Evolutionary conservation across 1,140 invertebrate genomes (phyloP).

Genomic region (Ruditapes philippinarum): DNA sequence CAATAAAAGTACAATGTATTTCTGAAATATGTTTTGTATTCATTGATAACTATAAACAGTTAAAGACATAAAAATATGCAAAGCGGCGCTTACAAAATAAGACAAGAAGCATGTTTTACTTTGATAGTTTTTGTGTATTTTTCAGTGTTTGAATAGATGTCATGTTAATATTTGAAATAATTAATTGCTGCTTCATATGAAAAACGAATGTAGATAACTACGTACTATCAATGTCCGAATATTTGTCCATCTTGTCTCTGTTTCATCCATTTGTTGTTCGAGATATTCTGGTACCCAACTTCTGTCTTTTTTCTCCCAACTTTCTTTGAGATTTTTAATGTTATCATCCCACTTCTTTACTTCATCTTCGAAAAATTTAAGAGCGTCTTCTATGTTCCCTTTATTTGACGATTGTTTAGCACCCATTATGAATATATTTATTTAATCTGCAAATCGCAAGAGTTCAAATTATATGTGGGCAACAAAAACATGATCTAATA

Average conservation of each 20-base stretch:
- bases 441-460: background rate
- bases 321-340: background rate
- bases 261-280: background rate
- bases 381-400: background rate
- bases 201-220: background rate
- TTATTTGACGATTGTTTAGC: background rate
- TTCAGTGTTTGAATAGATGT: background rate
- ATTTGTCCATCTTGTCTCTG: background rate
- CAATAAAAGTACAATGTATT: no score
- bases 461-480: no score
- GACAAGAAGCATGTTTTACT: no score
- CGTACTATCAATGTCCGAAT: background rate
- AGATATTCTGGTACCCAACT: background rate
- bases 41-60: background rate
- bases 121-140: background rate
- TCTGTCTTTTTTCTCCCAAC: background rate
- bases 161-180: background rate
- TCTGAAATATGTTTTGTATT: no score
- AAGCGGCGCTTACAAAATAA: no score
- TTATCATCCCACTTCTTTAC: background rate
- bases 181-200: background rate
- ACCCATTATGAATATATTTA: background rate
- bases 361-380: background rate
- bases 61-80: no score
- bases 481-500: background rate